Evolutionary conservation across 2,113 vertebrate species (phyloP).

Genomic region (Petroica traversi): DNA sequence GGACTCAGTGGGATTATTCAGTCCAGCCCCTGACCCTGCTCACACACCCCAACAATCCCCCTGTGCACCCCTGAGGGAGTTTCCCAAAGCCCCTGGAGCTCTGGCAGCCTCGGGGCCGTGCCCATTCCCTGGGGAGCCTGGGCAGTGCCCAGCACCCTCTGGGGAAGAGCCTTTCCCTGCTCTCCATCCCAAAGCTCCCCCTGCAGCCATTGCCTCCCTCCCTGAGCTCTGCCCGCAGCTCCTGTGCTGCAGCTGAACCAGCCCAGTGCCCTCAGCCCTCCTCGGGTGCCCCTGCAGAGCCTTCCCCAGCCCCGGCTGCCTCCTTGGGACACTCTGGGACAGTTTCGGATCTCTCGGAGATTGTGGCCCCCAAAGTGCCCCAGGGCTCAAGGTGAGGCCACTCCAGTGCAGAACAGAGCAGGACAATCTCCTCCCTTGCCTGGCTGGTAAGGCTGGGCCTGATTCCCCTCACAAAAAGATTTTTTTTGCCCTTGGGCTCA

Average conservation of each 20-base stretch:
- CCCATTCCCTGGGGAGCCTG: background rate
- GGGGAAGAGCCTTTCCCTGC: background rate
- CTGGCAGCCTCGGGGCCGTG: background rate
- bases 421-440: background rate
- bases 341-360: background rate
- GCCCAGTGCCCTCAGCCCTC: background rate
- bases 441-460: no score
- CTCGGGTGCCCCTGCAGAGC: background rate
- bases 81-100: background rate
- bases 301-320: background rate
- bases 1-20: background rate
- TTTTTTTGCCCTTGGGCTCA: background rate
- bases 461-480: background rate
- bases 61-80: background rate
- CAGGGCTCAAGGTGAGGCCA: background rate
- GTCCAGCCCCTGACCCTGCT: accelerated
- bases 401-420: background rate
- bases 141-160: background rate
- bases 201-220: background rate
- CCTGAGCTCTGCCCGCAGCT: background rate
- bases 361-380: background rate
- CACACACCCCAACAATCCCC: background rate
- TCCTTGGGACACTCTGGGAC: background rate
- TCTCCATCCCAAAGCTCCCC: background rate
- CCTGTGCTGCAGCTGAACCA: background rate